Percentiles rank a stretch among this genome's conserved stretches.
Conservation (phyloP, 2,797 vertebrate species). For the Callimico goeldii region DNA sequence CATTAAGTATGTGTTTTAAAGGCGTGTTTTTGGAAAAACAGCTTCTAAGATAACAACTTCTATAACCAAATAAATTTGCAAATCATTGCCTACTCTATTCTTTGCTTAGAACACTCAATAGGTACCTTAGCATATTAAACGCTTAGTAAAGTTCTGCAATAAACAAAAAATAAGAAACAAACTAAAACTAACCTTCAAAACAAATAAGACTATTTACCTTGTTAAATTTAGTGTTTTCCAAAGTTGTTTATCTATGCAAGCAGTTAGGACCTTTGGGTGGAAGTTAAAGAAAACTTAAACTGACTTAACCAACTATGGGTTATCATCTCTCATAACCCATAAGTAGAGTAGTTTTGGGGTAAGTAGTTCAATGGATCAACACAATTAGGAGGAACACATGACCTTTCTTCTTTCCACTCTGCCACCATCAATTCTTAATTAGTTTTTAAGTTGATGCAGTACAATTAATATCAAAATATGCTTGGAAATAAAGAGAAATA, state of each 20-base stretch:
- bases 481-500: not conserved
- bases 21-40: not conserved
- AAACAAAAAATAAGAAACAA: constrained; percentile 14
- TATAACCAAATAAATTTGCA: not conserved
- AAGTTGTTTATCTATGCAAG: not conserved
- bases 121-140: not conserved
- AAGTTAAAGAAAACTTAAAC: not conserved
- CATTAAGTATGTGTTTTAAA: not conserved
- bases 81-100: not conserved
- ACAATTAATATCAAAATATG: not conserved
- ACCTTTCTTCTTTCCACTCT: not conserved
- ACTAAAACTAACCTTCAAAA: not conserved
- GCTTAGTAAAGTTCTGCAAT: not conserved
- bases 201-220: not conserved
- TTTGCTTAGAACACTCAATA: constrained; percentile 26
- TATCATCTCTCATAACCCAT: not conserved
- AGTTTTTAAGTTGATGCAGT: not conserved
- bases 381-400: not conserved
- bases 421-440: not conserved
- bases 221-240: not conserved
- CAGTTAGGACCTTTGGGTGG: not conserved
- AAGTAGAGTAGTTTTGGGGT: not conserved
- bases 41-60: not conserved
- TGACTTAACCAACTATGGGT: not conserved
- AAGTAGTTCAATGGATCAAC: not conserved